These are phyloP conservation scores for Homalodisca vitripennis DNA, from an alignment of 1,140 invertebrate genomes.

Conservation along the genomic window DNA sequence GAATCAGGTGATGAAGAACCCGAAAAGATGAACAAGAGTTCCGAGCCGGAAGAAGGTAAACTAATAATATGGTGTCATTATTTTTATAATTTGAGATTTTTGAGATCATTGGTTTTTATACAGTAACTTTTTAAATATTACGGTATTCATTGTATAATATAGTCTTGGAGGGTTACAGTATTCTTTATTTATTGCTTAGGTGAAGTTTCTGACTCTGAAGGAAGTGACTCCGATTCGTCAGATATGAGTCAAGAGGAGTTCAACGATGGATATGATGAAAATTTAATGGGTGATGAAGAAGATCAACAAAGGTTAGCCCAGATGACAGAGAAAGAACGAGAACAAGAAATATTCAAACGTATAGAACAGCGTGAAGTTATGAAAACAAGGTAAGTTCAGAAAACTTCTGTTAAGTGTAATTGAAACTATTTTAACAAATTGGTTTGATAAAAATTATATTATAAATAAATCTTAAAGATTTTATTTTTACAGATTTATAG, in stretches of 20 bases:
- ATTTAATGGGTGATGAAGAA: conserved; percentile 95
- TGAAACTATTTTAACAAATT: too few relatives aligned
- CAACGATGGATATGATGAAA: conserved; percentile 90
- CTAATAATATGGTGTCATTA: too few relatives aligned
- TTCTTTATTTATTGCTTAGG: too few relatives aligned
- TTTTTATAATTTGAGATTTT: too few relatives aligned
- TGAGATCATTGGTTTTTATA: too few relatives aligned
- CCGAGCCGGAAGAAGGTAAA: conserved; percentile 69
- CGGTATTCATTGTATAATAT: too few relatives aligned
- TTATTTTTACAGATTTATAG: too few relatives aligned
- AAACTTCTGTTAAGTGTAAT: background rate
- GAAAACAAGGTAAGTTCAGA: conserved; percentile 69
- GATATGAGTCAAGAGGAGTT: conserved; percentile 65
- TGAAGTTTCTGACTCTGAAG: conserved; percentile 63
- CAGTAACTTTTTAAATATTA: too few relatives aligned
- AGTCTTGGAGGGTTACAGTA: too few relatives aligned
- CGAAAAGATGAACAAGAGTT: conserved; percentile 48
- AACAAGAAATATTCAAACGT: conserved; percentile 95
- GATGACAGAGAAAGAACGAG: conserved; percentile 96
- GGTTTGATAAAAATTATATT: too few relatives aligned
- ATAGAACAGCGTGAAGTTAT: conserved; percentile 91
- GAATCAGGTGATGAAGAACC: conserved; percentile 49
- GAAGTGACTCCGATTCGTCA: conserved; percentile 47
- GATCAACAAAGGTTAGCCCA: conserved; percentile 84
- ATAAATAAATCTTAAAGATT: too few relatives aligned